Percentiles rank a stretch among this genome's conserved stretches.
Conservation (phyloP, 2,113 vertebrate species). For the Nothoprocta pentlandii region DNA sequence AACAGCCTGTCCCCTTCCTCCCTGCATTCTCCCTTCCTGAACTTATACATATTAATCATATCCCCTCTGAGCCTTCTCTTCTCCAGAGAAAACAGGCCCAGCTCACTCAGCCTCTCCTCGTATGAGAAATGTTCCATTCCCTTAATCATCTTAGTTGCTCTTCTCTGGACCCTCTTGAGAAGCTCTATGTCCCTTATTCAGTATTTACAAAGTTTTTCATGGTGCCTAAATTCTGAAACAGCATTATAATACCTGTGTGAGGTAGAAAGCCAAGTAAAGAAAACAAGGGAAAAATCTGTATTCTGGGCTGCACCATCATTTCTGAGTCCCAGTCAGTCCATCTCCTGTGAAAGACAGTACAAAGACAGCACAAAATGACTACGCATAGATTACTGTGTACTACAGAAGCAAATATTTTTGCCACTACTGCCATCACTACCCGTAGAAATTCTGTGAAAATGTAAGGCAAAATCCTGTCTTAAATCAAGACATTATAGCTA, state of each 20-base stretch:
- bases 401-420: neutral
- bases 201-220: neutral
- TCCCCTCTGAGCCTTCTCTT: too few species aligned
- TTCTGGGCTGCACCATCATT: neutral
- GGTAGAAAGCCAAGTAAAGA: neutral
- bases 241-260: neutral
- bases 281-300: neutral
- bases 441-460: neutral
- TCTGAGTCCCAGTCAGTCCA: neutral
- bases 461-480: neutral
- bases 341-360: neutral
- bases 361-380: neutral
- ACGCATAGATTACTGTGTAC: accelerated
- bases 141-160: too few species aligned
- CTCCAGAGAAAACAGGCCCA: too few species aligned
- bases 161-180: too few species aligned
- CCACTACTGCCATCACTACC: neutral
- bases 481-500: neutral
- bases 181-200: neutral
- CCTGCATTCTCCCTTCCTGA: too few species aligned
- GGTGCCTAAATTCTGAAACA: neutral
- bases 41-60: too few species aligned
- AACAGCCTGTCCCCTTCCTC: too few species aligned
- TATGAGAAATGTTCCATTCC: too few species aligned
- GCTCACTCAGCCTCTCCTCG: too few species aligned